Evolutionary conservation across 1,140 invertebrate species (phyloP), one percentile per base, ranked within the genome.

Genomic region (Drosophila burlai): DNA sequence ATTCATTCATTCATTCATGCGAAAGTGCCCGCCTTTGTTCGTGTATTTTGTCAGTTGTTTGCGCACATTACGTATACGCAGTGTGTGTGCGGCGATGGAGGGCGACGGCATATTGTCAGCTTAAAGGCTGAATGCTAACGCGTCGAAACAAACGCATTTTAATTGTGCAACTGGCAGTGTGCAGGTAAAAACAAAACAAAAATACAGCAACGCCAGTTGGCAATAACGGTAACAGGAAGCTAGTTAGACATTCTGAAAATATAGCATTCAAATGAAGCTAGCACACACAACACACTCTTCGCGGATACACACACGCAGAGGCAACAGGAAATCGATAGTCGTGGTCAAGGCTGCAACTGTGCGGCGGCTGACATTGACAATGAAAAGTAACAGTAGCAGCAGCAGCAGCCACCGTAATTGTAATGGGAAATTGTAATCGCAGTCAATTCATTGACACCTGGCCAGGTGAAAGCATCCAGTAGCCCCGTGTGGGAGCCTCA

Each of bases 291-390:
- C 62, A 40, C 36, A 63, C 34, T 47, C 47, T 18, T 21, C 47
- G 34, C 54, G 11, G 6, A 38, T 45, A 45, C 31, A 76, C 45
- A 38, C 18, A 34, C 13, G 34, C 40, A 50, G 49, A 50, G 46
- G 52, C 47, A 82, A 72, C 90, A 78, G 83, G 91, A 92, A 92
- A 92, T 92, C 91, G 78, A 92, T 92, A 92, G 74, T 92, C 77
- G 83, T 92, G 91, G 91, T 91, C 91, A 92, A 92, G 91, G 91
- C 79, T 77, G 79, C 60, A 49, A 46, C 66, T 42, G 63, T 45
- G 52, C 52, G 61, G 67, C 71, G 63, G 50, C 65, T 84, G 82
- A 52, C 81, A 80, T 73, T 87, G 84, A 76, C 81, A 82, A 68
- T 86, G 77, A 65, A 79, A 75, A 72, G 65, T 60, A 76, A 87